Evolutionary conservation across 2,797 vertebrate species (phyloP), one percentile per base, ranked within the genome.

Genomic region (Acanthurus leucopareius): DNA sequence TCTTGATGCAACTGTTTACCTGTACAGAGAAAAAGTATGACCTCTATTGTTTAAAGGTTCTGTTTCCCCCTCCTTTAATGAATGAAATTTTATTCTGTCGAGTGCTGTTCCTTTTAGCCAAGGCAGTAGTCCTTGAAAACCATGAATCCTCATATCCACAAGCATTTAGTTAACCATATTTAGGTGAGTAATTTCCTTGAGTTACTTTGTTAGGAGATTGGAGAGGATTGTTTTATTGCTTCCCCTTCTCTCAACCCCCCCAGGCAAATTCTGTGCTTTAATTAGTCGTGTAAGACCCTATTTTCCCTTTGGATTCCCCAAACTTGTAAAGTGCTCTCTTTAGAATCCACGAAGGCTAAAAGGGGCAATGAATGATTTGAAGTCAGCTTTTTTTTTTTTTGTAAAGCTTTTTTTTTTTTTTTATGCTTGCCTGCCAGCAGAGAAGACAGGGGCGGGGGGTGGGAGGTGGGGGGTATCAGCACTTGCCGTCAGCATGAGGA

Each of bases 361-460:
- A 94, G 83, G 90, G 84, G 82, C 93, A 91, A 85, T 91, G 83
- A 91, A 84, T 87, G 92, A 94, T 94, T 92, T 92, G 87, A 94
- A 94, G 92, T 92, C 89, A 82, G 87, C 71, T 79, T 84, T 79
- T 83, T 86, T 32, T 78, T 84, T 79, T 35, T 35, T 35, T 35
- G 6, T 35, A 35, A 35, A 35, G 32, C 32, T 32, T 32, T 32
- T 32, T 35, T 35, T 73, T 80, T 74, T 65, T 77, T 84, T 70
- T 64, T 79, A 5, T 88, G 75, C 75, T 81, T 77, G 78, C 89
- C 86, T 90, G 88, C 83, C 85, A 86, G 82, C 71, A 74, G 73
- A 73, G 78, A 83, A 64, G 20, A 49, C 3, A 58, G 65, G 19
- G 28, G 57, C 8, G 35, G 28, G 25, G n/a, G 52, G 80, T 57